A percentile compares a stretch with the other conserved stretches of the same genome.
phyloP scores from a whole-genome alignment of 2,797 vertebrate genomes.

The Peromyscus eremicus region DNA sequence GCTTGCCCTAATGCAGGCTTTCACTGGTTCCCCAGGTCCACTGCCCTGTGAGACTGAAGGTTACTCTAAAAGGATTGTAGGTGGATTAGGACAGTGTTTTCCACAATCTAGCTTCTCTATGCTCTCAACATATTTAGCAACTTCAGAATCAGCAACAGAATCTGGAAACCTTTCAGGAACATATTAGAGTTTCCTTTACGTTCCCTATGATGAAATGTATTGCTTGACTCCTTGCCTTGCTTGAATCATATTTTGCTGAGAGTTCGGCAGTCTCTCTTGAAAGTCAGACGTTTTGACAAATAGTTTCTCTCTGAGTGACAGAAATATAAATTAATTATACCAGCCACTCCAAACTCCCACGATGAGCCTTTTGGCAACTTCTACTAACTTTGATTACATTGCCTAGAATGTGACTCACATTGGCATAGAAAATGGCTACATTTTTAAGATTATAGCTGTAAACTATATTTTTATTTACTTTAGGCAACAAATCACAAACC shows the following conservation, averaged over 20 bases:
- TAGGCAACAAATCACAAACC: conserved; percentile 46
- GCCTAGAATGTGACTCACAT: background rate
- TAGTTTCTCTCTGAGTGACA: conserved; percentile 24
- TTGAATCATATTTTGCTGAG: conserved; percentile 53
- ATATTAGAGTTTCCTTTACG: background rate
- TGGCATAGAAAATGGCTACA: background rate
- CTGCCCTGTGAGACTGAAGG: background rate
- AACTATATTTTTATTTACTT: conserved; percentile 15
- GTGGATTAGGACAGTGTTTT: background rate
- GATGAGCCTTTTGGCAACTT: conserved; percentile 54
- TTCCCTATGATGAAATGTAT: conserved; percentile 25
- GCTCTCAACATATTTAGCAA: conserved; percentile 1
- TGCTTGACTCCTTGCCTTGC: background rate
- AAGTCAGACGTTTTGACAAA: conserved; percentile 63
- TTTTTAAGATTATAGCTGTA: conserved; percentile 24
- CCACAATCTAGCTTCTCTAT: background rate
- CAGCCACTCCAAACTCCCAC: background rate
- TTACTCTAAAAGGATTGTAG: background rate
- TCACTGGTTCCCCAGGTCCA: background rate
- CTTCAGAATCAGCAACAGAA: background rate
- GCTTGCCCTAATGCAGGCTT: background rate
- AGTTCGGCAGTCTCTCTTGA: conserved; percentile 7
- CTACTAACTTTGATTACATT: conserved; percentile 37
- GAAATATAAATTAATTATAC: conserved; percentile 58
- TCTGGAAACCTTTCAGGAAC: background rate